Evolutionary conservation across 2,888 invertebrate species (phyloP), one percentile per base, ranked within the genome.

Genomic region (Mesorhabditis sp.): DNA sequence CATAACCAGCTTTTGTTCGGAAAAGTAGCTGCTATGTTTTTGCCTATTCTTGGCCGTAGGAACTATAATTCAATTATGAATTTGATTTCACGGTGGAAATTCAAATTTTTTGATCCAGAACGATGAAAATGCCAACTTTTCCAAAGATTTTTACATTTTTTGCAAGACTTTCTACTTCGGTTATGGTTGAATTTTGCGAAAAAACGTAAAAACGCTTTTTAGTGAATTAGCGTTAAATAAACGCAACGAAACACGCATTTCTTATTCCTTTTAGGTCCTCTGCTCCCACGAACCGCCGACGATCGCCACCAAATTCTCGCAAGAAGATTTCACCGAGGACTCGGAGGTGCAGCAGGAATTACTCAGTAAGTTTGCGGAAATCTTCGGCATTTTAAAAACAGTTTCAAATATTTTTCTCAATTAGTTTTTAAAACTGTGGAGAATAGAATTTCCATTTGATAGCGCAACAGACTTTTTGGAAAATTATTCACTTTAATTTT

Each of bases 321-420:
- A n/a, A 50, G 58, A 50, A n/a, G 58, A 50, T 50, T 50, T 13
- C 58, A 50, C 58, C 58, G 58, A 50, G 7, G 58, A 50, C 58
- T 10, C 58, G 10, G 58, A 50, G 58, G 58, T n/a, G 58, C 7
- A 13, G 10, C 10, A 10, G 58, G 58, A 50, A 50, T 13, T 50
- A n/a, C 7, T 13, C 58, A 10, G 58, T 50, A n/a, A 50, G 58
- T 50, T 50, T 10, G 58, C 28, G 28, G 28, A 28, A n/a, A 50
- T 10, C 2, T 50, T 10, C 10, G 58, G 10, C 58, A 13, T 50
- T 50, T 2, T 13, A 10, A 13, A n/a, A n/a, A 10, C 58, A 0
- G 58, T 10, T 13, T 13, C n/a, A 13, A 50, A n/a, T n/a, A 13
- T 50, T 50, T 50, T 50, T 50, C n/a, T 10, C 58, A 50, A 2